Percentiles rank a stretch among this genome's conserved stretches.
Conservation (phyloP, 2,113 vertebrate species). For the Rafetus swinhoei region DNA sequence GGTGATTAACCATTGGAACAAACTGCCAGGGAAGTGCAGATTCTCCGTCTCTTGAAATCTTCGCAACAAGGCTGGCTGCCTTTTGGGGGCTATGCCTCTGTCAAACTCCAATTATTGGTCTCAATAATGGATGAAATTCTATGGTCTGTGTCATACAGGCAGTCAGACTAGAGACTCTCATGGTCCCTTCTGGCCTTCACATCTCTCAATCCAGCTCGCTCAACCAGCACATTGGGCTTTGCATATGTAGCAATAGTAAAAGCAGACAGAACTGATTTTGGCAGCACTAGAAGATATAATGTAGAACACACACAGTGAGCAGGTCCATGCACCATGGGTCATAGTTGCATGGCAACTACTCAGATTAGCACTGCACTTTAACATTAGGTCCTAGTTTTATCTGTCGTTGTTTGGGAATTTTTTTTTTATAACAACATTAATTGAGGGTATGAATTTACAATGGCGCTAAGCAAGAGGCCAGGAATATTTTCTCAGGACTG, state of each 20-base stretch:
- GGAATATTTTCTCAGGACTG: neutral
- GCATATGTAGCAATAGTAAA: neutral
- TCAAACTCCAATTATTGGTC: neutral
- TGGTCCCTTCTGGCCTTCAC: neutral
- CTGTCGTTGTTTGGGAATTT: neutral
- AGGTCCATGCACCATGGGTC: too few relatives aligned
- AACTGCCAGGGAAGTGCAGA: neutral
- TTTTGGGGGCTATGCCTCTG: neutral
- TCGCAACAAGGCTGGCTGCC: neutral
- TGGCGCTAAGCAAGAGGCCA: neutral
- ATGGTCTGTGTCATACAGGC: neutral
- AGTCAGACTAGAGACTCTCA: neutral
- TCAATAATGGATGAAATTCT: neutral
- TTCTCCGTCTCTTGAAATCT: neutral
- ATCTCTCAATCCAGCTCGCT: neutral
- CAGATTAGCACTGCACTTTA: too few relatives aligned
- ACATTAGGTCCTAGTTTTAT: neutral
- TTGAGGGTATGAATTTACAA: conserved; percentile 9
- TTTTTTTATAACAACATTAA: neutral
- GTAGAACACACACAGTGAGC: too few relatives aligned
- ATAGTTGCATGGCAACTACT: neutral
- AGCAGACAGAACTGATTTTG: neutral
- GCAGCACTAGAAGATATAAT: too few relatives aligned
- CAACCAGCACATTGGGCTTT: neutral
- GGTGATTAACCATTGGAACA: neutral